Base-by-base conservation (phyloP, 2,113 vertebrate species). In the Ciconia boyciana region DNA sequence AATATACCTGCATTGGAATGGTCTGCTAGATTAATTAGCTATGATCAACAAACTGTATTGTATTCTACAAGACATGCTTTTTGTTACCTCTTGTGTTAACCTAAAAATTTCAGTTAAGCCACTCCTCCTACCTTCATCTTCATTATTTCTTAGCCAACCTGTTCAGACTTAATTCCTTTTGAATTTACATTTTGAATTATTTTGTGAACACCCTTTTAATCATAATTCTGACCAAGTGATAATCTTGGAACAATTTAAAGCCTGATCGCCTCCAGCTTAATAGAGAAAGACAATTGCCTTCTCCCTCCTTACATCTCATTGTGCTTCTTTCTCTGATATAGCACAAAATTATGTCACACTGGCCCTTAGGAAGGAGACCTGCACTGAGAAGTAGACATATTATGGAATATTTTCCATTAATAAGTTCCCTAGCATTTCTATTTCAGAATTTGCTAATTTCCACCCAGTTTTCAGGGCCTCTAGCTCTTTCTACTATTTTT, bases 381-480 rank as follows among this genome's bases (percentile, higher is more conserved):
- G n/a, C 41, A 58, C 34, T 46, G 24, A 51, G 24, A 83, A 91
- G 16, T 57, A 93, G 48, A 84, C 9, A 11, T 65, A 19, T 54
- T 76, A 84, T 36, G 20, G 74, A 83, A 68, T 84, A 58, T 85
- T 91, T 92, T 76, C 31, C 52, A 68, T 5, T 0, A 86, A n/a
- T 61, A 83, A 82, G n/a, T 94, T 85, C n/a, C 31, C 20, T 83
- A 79, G 34, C 49, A 85, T 83, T 93, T 91, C 48, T 85, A 9
- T 89, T 84, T 76, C 77, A 87, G 58, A 88, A 89, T 89, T 93
- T 85, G 16, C 26, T 87, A 69, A 65, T 94, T 94, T 83, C 48
- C 18, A 2, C 29, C 39, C 21, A 78, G 39, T 89, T 80, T 93
- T 87, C 32, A 70, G n/a, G n/a, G 31, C 43, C 25, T 77, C 43